Evolutionary conservation across 2,888 invertebrate species (phyloP), one percentile per base, ranked within the genome.

Genomic region (Drosophila leonis): DNA sequence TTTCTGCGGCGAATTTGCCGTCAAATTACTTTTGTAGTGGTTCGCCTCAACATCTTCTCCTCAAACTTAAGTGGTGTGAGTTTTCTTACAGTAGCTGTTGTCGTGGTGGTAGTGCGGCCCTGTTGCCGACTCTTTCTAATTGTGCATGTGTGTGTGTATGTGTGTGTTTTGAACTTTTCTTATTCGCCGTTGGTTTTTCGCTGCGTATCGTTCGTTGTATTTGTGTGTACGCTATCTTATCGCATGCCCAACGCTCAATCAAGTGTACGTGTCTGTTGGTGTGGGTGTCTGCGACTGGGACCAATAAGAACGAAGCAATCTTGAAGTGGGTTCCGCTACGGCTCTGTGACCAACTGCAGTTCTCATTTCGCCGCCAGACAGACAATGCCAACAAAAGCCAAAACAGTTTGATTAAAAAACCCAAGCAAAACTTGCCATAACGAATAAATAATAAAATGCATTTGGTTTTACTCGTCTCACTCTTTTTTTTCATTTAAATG

Each of bases 391-490:
- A 41, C 31, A 55, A 62, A 62, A 48, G 12, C 24, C 42, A 64
- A 62, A 75, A 33, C 67, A 60, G 82, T 75, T 82, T 80, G 82
- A 82, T 78, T 80, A 82, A 75, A 75, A 75, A 84, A 80, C 56
- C 42, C 59, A 63, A 87, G 72, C 52, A 67, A 71, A 70, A 75
- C 71, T 72, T 75, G 57, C 65, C 83, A 80, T 64, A 66, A 75
- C 78, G 69, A 83, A 86, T 82, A 88, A 83, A 86, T 87, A 83
- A 81, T 86, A 84, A 84, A 88, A 88, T 90, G 88, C 85, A 85
- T 88, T 90, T 84, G 75, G 65, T 68, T 74, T 73, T 39, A 46
- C 54, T 46, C 57, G 51, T 71, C 65, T n/a, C 35, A 12, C 42
- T 56, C 31, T n/a, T 24, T 71, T 72, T 60, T 78, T 64, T 75